Evolutionary conservation across 2,888 invertebrate species (phyloP), one percentile per base, ranked within the genome.

Genomic region (Hemaris fuciformis): DNA sequence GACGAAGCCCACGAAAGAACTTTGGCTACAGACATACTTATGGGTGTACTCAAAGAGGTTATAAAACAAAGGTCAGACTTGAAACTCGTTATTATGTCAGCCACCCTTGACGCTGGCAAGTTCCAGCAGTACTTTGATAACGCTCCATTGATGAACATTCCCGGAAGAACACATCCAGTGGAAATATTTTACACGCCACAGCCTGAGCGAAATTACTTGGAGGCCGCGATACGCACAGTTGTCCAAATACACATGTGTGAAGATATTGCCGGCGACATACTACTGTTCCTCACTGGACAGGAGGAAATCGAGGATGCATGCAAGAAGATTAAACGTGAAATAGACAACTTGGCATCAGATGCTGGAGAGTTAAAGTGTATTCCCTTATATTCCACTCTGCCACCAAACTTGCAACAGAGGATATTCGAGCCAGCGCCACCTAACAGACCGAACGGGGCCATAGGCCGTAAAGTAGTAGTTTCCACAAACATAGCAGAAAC

Each of bases 401-500:
- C 99, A 2, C 99, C 99, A 0, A 98, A 98, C 84, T 92, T 99
- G 43, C 99, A 99, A 79, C 99, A 99, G 80, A 75, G 99, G 64
- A 99, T 99, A 77, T 99, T 99, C 80, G 99, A 99, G 76, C 95
- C 98, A 0, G 96, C 99, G 0, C 99, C 99, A 0, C 97, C 99
- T 0, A 97, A 96, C 61, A 96, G 98, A 81, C 88, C 96, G 0
- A 98, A 96, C 73, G 98, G 98, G 0, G 97, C 97, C 0, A 96
- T 99, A 34, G 98, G 99, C 0, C 90, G 98, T 3, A 98, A 94
- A 77, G 98, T 99, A 0, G 99, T 99, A 0, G 98, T 99, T 0
- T 99, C 99, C 0, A 99, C 99, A 0, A 99, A 99, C 84, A 99
- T 99, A 71, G 99, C 99, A 0, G 99, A 99, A 92, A 99, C 99